Evolutionary conservation across 2,888 invertebrate species (phyloP).

Genomic region (Chymomyza caudatula): DNA sequence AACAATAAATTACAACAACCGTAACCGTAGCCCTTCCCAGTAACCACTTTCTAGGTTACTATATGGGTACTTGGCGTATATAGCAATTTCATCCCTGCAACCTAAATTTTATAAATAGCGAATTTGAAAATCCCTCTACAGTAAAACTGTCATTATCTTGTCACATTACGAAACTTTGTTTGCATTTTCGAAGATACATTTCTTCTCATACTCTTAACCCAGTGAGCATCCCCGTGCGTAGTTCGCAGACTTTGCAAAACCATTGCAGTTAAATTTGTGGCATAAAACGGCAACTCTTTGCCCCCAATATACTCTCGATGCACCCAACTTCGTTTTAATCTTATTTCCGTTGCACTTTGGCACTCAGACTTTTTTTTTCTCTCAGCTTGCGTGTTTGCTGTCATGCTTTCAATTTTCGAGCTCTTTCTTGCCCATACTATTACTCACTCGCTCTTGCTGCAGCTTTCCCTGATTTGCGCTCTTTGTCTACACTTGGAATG

Average conservation of each 20-base stretch:
- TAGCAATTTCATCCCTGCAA: not conserved
- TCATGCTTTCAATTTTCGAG: slow-evolving; percentile 28
- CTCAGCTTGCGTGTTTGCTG: slow-evolving; percentile 8
- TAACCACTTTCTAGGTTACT: no score
- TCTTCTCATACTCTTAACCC: not conserved
- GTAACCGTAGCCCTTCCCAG: no score
- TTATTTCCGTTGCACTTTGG: not conserved
- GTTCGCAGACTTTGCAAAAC: not conserved
- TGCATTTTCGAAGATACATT: not conserved
- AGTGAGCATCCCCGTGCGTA: not conserved
- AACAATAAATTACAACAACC: no score
- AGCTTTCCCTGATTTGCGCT: slow-evolving; percentile 7
- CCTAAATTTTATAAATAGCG: no score
- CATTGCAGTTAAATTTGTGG: not conserved
- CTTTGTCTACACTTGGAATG: slow-evolving; percentile 37
- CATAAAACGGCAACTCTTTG: not conserved
- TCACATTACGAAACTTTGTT: not conserved
- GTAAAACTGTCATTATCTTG: not conserved
- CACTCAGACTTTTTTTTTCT: not conserved
- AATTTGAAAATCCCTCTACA: not conserved
- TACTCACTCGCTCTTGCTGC: slow-evolving; percentile 2
- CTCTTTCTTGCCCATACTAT: not conserved
- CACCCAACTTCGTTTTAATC: not conserved
- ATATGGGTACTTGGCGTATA: no score
- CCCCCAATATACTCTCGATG: not conserved